Percentiles rank a stretch among this genome's conserved stretches.
These are phyloP conservation scores for Montipora efflorescens DNA, from an alignment of 64 coral and sea anemone genomes.

Conservation along the genomic window DNA sequence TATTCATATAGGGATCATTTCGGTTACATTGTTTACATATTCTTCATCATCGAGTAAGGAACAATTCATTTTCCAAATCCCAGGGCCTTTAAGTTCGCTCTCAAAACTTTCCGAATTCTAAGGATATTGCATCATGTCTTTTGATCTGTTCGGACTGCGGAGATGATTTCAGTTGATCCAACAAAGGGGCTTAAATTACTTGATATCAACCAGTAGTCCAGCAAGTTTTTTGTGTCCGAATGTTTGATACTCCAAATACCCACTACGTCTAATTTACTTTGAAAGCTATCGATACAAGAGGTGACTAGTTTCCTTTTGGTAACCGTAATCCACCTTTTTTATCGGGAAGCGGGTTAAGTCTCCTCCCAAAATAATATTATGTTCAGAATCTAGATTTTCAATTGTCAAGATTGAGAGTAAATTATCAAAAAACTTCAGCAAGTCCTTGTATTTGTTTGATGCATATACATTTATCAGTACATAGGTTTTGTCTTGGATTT, in stretches of 20 bases:
- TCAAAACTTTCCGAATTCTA: neutral
- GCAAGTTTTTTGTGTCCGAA: neutral
- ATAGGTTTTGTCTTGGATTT: too few species aligned
- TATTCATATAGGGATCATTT: neutral
- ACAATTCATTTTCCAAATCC: neutral
- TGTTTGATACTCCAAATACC: neutral
- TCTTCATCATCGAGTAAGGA: neutral
- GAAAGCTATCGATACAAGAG: neutral
- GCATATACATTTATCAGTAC: too few species aligned
- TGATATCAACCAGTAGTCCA: constrained; percentile 1
- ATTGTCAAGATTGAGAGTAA: too few species aligned
- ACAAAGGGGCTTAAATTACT: neutral
- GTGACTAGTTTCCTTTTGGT: neutral
- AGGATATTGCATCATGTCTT: neutral
- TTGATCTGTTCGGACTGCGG: neutral
- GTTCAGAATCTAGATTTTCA: neutral
- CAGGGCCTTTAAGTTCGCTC: neutral
- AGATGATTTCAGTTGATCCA: neutral
- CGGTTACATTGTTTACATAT: neutral
- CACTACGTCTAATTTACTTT: neutral
- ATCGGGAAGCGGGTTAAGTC: neutral
- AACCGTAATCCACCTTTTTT: neutral
- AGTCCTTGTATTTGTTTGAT: too few species aligned
- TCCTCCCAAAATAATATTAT: neutral
- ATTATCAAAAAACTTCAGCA: too few species aligned